Percentiles rank a stretch among this genome's conserved stretches.
Evolutionary conservation across 2,113 vertebrate species (phyloP).

Genomic region (Hippocampus mohnikei): DNA sequence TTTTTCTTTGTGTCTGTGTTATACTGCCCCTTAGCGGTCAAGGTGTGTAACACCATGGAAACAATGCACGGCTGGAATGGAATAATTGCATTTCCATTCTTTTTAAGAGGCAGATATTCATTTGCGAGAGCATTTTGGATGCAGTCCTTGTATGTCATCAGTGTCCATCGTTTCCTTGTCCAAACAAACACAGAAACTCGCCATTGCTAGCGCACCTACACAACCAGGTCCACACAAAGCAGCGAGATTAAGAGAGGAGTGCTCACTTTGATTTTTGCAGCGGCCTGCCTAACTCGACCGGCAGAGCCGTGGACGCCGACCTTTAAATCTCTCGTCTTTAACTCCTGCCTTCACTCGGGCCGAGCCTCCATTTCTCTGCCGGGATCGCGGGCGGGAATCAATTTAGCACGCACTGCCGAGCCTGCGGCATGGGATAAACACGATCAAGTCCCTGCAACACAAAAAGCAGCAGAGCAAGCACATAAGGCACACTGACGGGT

Average conservation of each 20-base stretch:
- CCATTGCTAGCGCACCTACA: not conserved
- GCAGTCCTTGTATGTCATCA: too few species aligned
- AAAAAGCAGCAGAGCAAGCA: slow-evolving; percentile 45
- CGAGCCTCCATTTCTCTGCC: slow-evolving; percentile 38
- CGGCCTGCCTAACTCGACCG: slow-evolving; percentile 25
- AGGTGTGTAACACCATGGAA: too few species aligned
- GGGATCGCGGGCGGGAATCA: slow-evolving; percentile 40
- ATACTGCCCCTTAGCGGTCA: too few species aligned
- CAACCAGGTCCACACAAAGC: not conserved
- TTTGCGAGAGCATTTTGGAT: too few species aligned
- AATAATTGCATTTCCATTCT: too few species aligned
- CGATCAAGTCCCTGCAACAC: slow-evolving; percentile 3
- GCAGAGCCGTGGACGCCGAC: slow-evolving; percentile 27
- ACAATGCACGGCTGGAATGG: too few species aligned
- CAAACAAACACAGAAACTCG: not conserved
- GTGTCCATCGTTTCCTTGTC: not conserved
- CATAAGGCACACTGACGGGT: slow-evolving; percentile 19
- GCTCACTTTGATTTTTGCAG: slow-evolving; percentile 42
- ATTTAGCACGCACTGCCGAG: slow-evolving; percentile 40
- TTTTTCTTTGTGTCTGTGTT: too few species aligned
- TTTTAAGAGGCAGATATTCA: too few species aligned
- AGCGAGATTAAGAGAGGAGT: slow-evolving; percentile 48
- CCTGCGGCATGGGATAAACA: slow-evolving; percentile 44
- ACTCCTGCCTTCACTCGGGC: slow-evolving; percentile 31
- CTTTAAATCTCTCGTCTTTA: slow-evolving; percentile 59